phyloP scores from a whole-genome alignment of 30 jellyfish, hydroid and myxozoan genomes.

The Hydra vulgaris region DNA sequence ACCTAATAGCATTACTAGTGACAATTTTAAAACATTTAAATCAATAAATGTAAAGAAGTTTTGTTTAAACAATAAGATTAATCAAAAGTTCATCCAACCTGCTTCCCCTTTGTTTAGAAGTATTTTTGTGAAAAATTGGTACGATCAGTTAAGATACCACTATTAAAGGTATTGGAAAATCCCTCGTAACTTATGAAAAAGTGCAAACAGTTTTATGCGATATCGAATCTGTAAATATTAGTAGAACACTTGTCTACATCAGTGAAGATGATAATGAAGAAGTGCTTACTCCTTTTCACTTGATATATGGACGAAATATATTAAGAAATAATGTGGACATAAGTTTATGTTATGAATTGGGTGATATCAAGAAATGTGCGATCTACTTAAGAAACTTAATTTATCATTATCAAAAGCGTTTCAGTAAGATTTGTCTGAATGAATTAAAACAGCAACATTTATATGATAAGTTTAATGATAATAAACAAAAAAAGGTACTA shows the following conservation, averaged over 20 bases:
- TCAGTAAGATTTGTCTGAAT: background rate
- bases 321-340: background rate
- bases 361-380: background rate
- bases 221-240: too few species aligned
- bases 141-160: too few species aligned
- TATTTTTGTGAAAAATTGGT: too few species aligned
- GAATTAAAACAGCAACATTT: slow-evolving; percentile 9
- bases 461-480: too few species aligned
- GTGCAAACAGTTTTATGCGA: too few species aligned
- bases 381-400: background rate
- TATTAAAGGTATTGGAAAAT: too few species aligned
- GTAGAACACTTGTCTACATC: too few species aligned
- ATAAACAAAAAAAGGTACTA: background rate
- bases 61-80: background rate
- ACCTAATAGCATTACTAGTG: slow-evolving; percentile 3
- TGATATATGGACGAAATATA: too few species aligned
- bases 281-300: too few species aligned
- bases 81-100: slow-evolving; percentile 12
- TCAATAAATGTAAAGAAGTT: slow-evolving; percentile 14
- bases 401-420: slow-evolving; percentile 11
- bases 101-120: too few species aligned
- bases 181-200: too few species aligned
- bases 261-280: too few species aligned
- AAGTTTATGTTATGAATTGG: background rate
- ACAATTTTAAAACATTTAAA: slow-evolving; percentile 2